Percentiles rank a stretch among this genome's conserved stretches.
Conservation (phyloP, 2,888 invertebrate genomes). For the Hanleya hanleyi region DNA sequence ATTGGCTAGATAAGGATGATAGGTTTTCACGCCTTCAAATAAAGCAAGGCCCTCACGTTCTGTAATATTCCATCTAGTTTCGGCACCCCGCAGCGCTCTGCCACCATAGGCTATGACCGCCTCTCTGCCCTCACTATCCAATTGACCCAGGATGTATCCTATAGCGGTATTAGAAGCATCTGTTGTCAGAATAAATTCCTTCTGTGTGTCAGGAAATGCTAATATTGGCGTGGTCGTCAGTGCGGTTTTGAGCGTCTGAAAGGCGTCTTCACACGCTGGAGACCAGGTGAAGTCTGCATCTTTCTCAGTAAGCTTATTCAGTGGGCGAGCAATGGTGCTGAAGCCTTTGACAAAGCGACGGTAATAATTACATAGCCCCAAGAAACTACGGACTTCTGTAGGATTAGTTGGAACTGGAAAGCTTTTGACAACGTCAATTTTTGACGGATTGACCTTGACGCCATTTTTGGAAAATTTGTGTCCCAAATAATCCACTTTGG, state of each 20-base stretch:
- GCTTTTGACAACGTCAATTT: neutral
- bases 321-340: constrained; percentile 44
- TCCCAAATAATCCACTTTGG: no score
- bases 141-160: constrained; percentile 28
- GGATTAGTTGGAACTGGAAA: neutral
- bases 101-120: constrained; percentile 25
- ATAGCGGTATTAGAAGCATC: constrained; percentile 24
- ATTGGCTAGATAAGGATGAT: constrained; percentile 15
- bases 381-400: neutral
- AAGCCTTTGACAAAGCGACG: constrained; percentile 58
- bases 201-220: constrained; percentile 4
- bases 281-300: constrained; percentile 48
- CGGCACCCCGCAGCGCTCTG: constrained; percentile 1
- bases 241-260: constrained; percentile 47
- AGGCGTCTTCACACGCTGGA: constrained; percentile 47
- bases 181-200: constrained; percentile 13
- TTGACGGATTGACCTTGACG: neutral
- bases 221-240: constrained; percentile 21
- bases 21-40: constrained; percentile 21
- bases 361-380: constrained; percentile 55
- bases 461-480: neutral
- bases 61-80: constrained; percentile 13
- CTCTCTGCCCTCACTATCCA: constrained; percentile 5
- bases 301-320: constrained; percentile 53
- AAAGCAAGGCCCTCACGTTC: constrained; percentile 20